Conservation (phyloP, 2,888 invertebrate genomes). For the Chrysina gloriosa region DNA sequence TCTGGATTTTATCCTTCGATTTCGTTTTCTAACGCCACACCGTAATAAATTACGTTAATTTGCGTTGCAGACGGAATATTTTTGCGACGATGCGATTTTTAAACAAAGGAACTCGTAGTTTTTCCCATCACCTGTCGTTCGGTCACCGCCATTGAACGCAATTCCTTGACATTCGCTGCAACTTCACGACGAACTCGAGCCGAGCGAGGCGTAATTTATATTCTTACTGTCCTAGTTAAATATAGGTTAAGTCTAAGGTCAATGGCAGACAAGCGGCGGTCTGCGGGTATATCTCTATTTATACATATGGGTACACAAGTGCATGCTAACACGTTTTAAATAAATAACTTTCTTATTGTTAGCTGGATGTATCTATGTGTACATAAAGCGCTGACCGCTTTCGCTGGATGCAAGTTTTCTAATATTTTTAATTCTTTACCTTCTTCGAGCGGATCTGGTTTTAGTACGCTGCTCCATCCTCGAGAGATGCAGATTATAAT, state of each 20-base stretch:
- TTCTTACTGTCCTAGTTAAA: slow-evolving; percentile 37
- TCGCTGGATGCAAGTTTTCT: slow-evolving; percentile 27
- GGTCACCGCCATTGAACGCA: slow-evolving; percentile 20
- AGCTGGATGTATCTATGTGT: neutral
- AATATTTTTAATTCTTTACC: slow-evolving; percentile 5
- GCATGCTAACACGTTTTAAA: slow-evolving; percentile 28
- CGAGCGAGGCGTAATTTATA: slow-evolving; percentile 21
- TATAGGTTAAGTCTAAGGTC: slow-evolving; percentile 38
- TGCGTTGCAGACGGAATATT: neutral
- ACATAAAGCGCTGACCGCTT: slow-evolving; percentile 15
- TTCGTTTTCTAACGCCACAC: slow-evolving; percentile 27
- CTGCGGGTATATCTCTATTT: slow-evolving; percentile 8
- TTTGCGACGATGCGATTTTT: neutral
- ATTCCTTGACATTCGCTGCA: slow-evolving; percentile 34
- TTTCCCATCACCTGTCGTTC: slow-evolving; percentile 17
- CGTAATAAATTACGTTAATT: neutral
- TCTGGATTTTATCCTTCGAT: slow-evolving; percentile 21
- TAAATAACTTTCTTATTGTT: slow-evolving; percentile 32
- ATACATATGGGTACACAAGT: slow-evolving; percentile 1
- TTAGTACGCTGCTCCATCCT: neutral
- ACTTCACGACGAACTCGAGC: slow-evolving; percentile 21
- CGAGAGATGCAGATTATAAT: slow-evolving; percentile 23
- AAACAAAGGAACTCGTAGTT: slow-evolving; percentile 10
- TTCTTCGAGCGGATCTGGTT: neutral
- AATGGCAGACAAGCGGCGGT: slow-evolving; percentile 36